A percentile compares a stretch with the other conserved stretches of the same genome.
Conservation (phyloP, 2,797 vertebrate genomes). For the Anomalospiza imberbis region DNA sequence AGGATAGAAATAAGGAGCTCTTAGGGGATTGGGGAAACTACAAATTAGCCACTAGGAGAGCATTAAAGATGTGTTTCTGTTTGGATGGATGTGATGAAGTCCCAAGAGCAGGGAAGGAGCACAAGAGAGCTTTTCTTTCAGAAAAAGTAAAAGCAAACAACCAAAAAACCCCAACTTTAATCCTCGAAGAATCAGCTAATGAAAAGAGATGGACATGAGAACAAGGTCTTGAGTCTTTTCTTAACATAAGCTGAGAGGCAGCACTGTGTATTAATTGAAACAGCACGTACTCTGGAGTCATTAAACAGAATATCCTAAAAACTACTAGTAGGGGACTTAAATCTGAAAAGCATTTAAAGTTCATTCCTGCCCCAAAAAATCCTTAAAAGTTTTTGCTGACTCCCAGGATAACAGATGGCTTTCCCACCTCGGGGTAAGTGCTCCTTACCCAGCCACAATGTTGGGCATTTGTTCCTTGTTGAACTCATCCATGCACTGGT, state of each 20-base stretch:
- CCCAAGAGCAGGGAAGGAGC: neutral
- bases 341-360: neutral
- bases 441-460: slow-evolving; percentile 48
- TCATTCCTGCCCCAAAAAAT: neutral
- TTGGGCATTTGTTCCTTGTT: slow-evolving; percentile 47
- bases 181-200: slow-evolving; percentile 29
- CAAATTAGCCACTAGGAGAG: slow-evolving; percentile 2
- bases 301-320: neutral
- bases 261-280: neutral
- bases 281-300: neutral
- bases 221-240: neutral
- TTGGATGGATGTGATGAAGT: neutral
- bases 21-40: slow-evolving; percentile 26
- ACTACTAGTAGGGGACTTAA: neutral
- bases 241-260: neutral
- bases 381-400: neutral
- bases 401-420: neutral
- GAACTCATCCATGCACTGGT: slow-evolving; percentile 67
- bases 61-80: slow-evolving; percentile 9
- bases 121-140: slow-evolving; percentile 13
- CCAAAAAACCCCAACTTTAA: neutral
- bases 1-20: slow-evolving; percentile 28
- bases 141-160: neutral
- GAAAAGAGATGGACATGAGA: neutral
- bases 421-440: rapidly evolving